A percentile compares a stretch with the other conserved stretches of the same genome.
Evolutionary conservation across 2,888 invertebrate genomes (phyloP).

Genomic region (Dolichopus griseipennis): DNA sequence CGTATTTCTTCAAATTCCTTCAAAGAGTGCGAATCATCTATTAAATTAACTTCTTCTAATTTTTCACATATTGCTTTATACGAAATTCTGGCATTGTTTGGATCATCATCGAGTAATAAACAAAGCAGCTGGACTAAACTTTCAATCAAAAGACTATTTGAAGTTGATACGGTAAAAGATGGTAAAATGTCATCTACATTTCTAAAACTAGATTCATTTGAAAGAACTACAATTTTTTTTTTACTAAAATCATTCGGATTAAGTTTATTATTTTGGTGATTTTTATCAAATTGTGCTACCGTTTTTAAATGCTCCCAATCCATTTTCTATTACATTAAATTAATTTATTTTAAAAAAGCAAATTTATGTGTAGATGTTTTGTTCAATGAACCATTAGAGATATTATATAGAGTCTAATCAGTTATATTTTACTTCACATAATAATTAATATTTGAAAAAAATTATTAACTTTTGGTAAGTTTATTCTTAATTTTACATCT

Average conservation of each 20-base stretch:
- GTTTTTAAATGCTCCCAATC: constrained; percentile 31
- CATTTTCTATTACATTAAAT: too few species aligned
- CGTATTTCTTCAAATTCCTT: constrained; percentile 60
- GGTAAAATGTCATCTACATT: background rate
- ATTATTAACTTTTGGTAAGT: too few species aligned
- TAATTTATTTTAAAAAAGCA: too few species aligned
- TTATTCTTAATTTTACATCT: too few species aligned
- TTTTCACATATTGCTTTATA: constrained; percentile 61
- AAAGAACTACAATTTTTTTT: background rate
- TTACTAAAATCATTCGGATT: background rate
- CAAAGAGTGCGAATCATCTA: constrained; percentile 61
- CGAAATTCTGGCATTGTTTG: constrained; percentile 48
- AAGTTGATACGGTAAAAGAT: constrained; percentile 42
- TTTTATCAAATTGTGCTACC: constrained; percentile 36
- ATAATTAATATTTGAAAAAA: too few species aligned
- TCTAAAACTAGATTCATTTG: background rate
- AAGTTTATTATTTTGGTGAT: background rate
- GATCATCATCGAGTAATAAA: constrained; percentile 54
- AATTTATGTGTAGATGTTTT: too few species aligned
- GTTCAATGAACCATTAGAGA: too few species aligned
- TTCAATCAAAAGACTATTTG: constrained; percentile 60
- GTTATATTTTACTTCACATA: too few species aligned
- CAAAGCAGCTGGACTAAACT: constrained; percentile 62
- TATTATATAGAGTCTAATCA: too few species aligned
- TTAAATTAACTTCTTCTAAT: constrained; percentile 57